phyloP scores from a whole-genome alignment of 2,888 invertebrate species.

The Microctonus aethiopoides region DNA sequence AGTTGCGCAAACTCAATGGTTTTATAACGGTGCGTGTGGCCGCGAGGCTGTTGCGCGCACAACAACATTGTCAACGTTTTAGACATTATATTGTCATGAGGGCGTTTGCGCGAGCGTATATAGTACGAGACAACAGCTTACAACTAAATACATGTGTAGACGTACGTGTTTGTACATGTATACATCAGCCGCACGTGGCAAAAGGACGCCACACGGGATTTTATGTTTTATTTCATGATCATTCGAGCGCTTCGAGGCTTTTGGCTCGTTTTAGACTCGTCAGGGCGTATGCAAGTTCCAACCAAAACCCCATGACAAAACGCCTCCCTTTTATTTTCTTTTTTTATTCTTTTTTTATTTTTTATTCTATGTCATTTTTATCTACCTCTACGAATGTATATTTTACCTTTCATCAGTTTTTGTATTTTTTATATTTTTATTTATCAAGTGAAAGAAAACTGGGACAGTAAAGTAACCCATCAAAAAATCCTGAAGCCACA shows the following conservation, averaged over 20 bases:
- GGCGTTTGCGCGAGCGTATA: conserved; percentile 14
- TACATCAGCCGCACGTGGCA: conserved; percentile 55
- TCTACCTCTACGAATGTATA: background rate
- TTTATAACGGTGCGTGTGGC: conserved; percentile 39
- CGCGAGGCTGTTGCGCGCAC: conserved; percentile 38
- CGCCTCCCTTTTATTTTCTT: conserved; percentile 5
- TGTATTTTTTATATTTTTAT: conserved; percentile 10
- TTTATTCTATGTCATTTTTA: background rate
- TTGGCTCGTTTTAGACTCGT: conserved; percentile 41
- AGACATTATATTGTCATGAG: conserved; percentile 38
- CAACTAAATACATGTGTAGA: background rate
- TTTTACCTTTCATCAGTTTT: background rate
- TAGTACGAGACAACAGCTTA: background rate
- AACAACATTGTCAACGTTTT: conserved; percentile 1
- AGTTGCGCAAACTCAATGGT: conserved; percentile 47
- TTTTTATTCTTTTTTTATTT: background rate
- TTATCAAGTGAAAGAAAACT: background rate
- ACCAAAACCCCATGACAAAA: conserved; percentile 37
- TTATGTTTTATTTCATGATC: conserved; percentile 52
- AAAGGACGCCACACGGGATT: conserved; percentile 46
- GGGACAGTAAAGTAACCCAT: background rate
- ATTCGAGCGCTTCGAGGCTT: conserved; percentile 39
- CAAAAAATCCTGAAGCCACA: background rate
- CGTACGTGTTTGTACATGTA: conserved; percentile 55
- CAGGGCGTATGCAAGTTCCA: conserved; percentile 38